Percentiles rank a stretch among this genome's conserved stretches.
These are phyloP conservation scores for Paracyclopina nana DNA, from an alignment of 1,140 invertebrate species.

Conservation along the genomic window DNA sequence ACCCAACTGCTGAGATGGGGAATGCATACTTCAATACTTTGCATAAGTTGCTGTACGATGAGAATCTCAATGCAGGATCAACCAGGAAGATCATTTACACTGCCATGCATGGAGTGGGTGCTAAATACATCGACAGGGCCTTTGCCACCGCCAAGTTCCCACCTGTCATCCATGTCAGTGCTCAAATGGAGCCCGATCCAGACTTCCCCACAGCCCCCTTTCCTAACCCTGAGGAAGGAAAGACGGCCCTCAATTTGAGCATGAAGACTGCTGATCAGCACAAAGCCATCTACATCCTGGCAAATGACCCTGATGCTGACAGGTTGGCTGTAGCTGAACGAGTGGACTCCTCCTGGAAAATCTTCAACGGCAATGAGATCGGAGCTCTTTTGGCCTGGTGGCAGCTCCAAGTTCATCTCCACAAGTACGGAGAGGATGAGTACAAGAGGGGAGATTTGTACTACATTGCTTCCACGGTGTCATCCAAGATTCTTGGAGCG, in stretches of 20 bases:
- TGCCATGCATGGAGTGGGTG: slow-evolving; percentile 93
- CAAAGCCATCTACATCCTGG: slow-evolving; percentile 42
- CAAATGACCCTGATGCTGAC: slow-evolving; percentile 98
- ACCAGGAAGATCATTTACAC: slow-evolving; percentile 63
- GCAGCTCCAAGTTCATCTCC: slow-evolving; percentile 28
- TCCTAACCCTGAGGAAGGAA: slow-evolving; percentile 95
- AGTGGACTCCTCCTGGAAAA: too few species aligned
- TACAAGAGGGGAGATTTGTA: slow-evolving; percentile 37
- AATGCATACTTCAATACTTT: slow-evolving; percentile 43
- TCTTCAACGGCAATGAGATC: slow-evolving; percentile 90
- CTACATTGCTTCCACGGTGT: slow-evolving; percentile 84
- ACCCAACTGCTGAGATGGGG: slow-evolving; percentile 36
- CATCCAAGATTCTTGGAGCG: slow-evolving; percentile 78
- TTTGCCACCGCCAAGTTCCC: slow-evolving; percentile 54
- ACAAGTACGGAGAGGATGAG: slow-evolving; percentile 25
- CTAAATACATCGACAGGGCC: slow-evolving; percentile 49
- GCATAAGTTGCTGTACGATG: slow-evolving; percentile 20
- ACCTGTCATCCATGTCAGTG: slow-evolving; percentile 26
- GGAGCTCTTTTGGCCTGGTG: slow-evolving; percentile 92
- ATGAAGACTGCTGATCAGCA: slow-evolving; percentile 56
- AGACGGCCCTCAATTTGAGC: slow-evolving; percentile 63
- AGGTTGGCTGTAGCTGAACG: slow-evolving; percentile 78
- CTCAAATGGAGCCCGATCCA: slow-evolving; percentile 53
- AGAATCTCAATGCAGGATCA: slow-evolving; percentile 36
- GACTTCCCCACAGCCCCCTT: slow-evolving; percentile 92